Percentiles rank a stretch among this genome's conserved stretches.
These are phyloP conservation scores for Castor canadensis DNA, from an alignment of 2,113 vertebrate genomes.

Conservation along the genomic window DNA sequence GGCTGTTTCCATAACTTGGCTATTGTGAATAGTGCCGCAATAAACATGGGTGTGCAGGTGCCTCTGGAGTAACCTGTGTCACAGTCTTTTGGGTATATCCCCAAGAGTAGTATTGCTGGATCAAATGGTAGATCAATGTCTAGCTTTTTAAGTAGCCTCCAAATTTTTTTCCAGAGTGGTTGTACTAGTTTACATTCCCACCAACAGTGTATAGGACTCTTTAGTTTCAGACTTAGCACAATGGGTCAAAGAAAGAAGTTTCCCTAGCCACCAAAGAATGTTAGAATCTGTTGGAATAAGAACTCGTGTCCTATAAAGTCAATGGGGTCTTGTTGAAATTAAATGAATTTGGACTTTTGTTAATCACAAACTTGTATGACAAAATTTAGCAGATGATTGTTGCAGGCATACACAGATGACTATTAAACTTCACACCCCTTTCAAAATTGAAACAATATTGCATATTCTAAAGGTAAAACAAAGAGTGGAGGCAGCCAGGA, in stretches of 20 bases:
- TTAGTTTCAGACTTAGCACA: not conserved
- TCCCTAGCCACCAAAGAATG: not conserved
- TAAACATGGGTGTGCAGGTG: too few species aligned
- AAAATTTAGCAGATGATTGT: not conserved
- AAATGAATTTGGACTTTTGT: not conserved
- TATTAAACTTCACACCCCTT: slow-evolving; percentile 26
- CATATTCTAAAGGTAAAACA: slow-evolving; percentile 21
- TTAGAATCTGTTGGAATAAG: not conserved
- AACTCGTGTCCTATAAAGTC: not conserved
- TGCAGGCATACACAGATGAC: not conserved
- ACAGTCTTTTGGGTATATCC: too few species aligned
- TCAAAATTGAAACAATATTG: not conserved
- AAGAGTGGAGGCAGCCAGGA: not conserved
- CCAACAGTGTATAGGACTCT: not conserved
- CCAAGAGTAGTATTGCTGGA: too few species aligned
- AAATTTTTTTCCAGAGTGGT: too few species aligned
- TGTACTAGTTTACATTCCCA: too few species aligned
- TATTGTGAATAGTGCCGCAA: too few species aligned
- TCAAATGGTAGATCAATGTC: too few species aligned
- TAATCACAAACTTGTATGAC: slow-evolving; percentile 27
- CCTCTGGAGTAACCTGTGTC: too few species aligned
- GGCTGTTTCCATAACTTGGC: too few species aligned
- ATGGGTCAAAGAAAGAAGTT: not conserved
- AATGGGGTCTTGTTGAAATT: not conserved
- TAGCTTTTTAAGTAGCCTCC: too few species aligned